Evolutionary conservation across 2,113 vertebrate genomes (phyloP).

Genomic region (Fulica atra): DNA sequence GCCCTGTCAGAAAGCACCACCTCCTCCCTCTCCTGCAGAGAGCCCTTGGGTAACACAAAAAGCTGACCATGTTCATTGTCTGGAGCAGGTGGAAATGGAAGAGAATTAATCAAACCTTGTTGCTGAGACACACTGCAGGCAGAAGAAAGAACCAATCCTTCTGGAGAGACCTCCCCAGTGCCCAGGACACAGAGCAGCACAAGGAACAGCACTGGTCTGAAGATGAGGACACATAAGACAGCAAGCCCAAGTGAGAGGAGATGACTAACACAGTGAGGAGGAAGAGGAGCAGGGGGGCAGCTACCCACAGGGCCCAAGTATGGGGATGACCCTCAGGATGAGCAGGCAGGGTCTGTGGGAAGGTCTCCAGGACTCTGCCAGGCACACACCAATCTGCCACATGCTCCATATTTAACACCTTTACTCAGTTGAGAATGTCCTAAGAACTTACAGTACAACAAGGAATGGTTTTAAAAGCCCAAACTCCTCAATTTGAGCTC

Average conservation of each 20-base stretch:
- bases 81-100: not conserved
- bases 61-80: fast-evolving
- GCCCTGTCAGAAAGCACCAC: not conserved
- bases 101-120: not conserved
- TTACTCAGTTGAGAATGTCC: not conserved
- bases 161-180: fast-evolving
- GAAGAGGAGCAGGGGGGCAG: not conserved
- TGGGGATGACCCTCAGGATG: not conserved
- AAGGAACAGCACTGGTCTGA: fast-evolving
- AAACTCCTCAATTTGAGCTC: not conserved
- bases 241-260: not conserved
- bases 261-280: fast-evolving
- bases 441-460: not conserved
- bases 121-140: not conserved
- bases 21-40: not conserved
- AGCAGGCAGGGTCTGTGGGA: not conserved
- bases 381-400: not conserved
- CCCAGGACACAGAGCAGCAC: not conserved
- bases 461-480: not conserved
- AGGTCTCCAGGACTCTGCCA: not conserved
- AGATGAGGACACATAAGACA: not conserved
- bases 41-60: not conserved
- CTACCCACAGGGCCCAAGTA: not conserved
- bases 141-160: not conserved
- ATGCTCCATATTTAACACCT: not conserved